Evolutionary conservation across 2,113 vertebrate genomes (phyloP).

Genomic region (Pandion haliaetus): DNA sequence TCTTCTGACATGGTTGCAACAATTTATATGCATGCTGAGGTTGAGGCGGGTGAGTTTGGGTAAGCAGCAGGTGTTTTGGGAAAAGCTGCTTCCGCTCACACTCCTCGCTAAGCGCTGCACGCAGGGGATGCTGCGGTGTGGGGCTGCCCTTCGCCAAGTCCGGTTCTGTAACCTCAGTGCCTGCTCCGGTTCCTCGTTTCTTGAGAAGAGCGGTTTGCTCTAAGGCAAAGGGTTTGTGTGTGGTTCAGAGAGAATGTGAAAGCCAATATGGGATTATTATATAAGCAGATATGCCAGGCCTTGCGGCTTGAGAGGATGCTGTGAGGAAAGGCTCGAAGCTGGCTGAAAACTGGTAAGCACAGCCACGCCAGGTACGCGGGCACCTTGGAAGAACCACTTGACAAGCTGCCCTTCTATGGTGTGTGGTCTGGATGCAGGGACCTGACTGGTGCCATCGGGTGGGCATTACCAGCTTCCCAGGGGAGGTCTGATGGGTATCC

Average conservation of each 20-base stretch:
- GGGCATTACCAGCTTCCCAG: background rate
- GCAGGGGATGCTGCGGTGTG: rapidly evolving
- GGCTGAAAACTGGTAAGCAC: background rate
- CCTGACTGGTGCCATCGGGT: background rate
- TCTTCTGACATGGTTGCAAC: conserved; percentile 30
- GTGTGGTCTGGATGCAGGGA: background rate
- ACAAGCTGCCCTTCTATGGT: background rate
- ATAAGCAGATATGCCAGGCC: conserved; percentile 30
- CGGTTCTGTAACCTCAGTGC: background rate
- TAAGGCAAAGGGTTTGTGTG: conserved; percentile 2
- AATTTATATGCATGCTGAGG: conserved; percentile 47
- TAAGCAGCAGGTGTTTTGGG: conserved; percentile 10
- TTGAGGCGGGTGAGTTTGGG: background rate
- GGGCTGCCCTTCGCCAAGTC: background rate
- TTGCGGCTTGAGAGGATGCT: conserved; percentile 12
- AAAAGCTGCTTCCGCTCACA: background rate
- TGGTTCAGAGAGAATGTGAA: background rate
- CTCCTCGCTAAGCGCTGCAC: background rate
- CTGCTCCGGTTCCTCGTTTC: background rate
- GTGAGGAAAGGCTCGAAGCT: background rate
- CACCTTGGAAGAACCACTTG: background rate
- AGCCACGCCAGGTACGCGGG: background rate
- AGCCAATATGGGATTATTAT: conserved; percentile 13
- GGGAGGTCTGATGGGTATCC: background rate
- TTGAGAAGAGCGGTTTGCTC: background rate